A percentile compares a stretch with the other conserved stretches of the same genome.
Evolutionary conservation across 2,888 invertebrate genomes (phyloP).

Genomic region (Caenorhabditis afra): DNA sequence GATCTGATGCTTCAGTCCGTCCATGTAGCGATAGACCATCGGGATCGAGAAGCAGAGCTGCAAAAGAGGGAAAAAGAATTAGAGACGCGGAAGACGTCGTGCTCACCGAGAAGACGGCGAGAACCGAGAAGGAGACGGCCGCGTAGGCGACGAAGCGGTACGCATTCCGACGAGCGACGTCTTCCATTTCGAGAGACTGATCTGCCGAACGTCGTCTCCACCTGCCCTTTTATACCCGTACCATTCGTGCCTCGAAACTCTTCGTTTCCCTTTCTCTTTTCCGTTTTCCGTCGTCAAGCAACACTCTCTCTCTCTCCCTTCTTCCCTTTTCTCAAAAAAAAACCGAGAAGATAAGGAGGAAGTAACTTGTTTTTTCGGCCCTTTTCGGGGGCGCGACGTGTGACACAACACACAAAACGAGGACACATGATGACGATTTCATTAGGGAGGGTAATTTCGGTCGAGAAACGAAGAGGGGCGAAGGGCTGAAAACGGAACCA

Average conservation of each 20-base stretch:
- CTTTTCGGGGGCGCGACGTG: neutral
- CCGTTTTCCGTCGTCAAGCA: constrained; percentile 33
- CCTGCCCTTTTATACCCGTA: constrained; percentile 23
- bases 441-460: constrained; percentile 1
- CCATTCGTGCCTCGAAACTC: neutral
- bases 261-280: constrained; percentile 11
- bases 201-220: neutral
- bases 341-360: constrained; percentile 8
- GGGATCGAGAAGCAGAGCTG: constrained; percentile 58
- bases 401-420: constrained; percentile 33
- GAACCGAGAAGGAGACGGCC: constrained; percentile 57
- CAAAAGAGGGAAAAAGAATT: no score
- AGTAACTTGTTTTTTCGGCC: constrained; percentile 29
- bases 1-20: constrained; percentile 56
- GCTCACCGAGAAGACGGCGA: constrained; percentile 56
- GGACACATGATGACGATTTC: constrained; percentile 28
- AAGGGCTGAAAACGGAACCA: no score
- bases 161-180: constrained; percentile 44
- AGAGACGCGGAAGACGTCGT: neutral
- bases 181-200: constrained; percentile 42
- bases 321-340: neutral
- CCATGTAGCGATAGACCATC: constrained; percentile 65
- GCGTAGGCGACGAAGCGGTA: constrained; percentile 60
- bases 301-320: constrained; percentile 9
- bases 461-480: neutral